Conservation (phyloP, 1,140 invertebrate genomes). For the Ceratoteleas bidentatus region DNA sequence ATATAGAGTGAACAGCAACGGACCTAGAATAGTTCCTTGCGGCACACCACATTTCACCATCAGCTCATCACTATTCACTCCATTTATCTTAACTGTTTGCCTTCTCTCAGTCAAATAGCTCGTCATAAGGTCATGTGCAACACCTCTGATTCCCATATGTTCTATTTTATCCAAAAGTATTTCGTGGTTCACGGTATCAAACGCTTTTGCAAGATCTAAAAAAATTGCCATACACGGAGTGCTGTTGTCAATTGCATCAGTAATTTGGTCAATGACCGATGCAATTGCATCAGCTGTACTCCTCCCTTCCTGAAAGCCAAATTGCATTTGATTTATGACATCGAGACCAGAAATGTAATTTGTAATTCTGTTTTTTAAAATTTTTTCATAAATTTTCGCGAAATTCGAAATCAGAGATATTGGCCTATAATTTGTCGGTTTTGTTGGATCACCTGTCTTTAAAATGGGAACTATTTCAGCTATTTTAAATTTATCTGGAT, state of each 20-base stretch:
- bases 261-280: slow-evolving; percentile 6
- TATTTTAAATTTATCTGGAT: too few species aligned
- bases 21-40: slow-evolving; percentile 2
- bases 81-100: slow-evolving; percentile 1
- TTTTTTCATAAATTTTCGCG: background rate
- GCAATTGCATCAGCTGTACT: slow-evolving; percentile 2
- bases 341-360: background rate
- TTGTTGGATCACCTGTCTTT: too few species aligned
- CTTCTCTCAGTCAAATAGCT: background rate
- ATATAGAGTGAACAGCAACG: slow-evolving; percentile 2
- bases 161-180: background rate
- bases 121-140: background rate
- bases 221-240: background rate
- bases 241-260: background rate
- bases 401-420: too few species aligned
- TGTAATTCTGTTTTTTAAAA: background rate
- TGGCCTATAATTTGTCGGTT: too few species aligned
- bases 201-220: slow-evolving; percentile 2
- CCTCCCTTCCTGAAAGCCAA: slow-evolving; percentile 3
- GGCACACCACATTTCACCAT: background rate
- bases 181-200: background rate
- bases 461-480: too few species aligned
- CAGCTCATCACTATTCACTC: background rate
- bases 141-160: background rate
- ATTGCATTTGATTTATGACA: slow-evolving; percentile 1